Conservation (phyloP, 1,140 invertebrate genomes). For the Drosophila watanabei region DNA sequence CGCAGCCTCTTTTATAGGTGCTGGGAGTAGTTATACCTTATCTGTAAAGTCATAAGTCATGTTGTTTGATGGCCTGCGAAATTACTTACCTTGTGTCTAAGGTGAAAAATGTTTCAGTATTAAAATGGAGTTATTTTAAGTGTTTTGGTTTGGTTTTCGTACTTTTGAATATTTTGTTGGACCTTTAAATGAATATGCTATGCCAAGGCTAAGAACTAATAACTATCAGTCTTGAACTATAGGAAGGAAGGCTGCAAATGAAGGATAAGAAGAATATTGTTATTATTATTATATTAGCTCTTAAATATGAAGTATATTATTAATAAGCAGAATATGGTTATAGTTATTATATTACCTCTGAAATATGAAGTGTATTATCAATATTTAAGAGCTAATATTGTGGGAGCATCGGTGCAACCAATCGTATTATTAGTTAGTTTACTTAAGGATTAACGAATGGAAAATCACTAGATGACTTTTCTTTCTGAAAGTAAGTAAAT, state of each 20-base stretch:
- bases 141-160: neutral
- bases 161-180: neutral
- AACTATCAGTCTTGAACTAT: neutral
- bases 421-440: too few relatives aligned
- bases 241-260: neutral
- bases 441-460: neutral
- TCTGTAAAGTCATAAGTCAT: constrained; percentile 15
- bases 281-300: too few relatives aligned
- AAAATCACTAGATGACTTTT: neutral
- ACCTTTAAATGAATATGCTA: neutral
- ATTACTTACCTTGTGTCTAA: too few relatives aligned
- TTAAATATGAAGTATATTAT: too few relatives aligned
- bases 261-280: too few relatives aligned
- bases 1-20: constrained; percentile 9
- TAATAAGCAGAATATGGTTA: neutral
- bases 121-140: neutral
- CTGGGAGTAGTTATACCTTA: neutral
- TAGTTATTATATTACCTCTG: too few relatives aligned
- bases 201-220: neutral
- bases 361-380: too few relatives aligned
- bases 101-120: too few relatives aligned
- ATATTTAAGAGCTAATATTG: too few relatives aligned
- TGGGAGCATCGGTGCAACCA: too few relatives aligned
- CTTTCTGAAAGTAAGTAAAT: too few relatives aligned
- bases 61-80: too few relatives aligned